A percentile compares a stretch with the other conserved stretches of the same genome.
Evolutionary conservation across 2,113 vertebrate species (phyloP).

Genomic region (Pterocles gutturalis): DNA sequence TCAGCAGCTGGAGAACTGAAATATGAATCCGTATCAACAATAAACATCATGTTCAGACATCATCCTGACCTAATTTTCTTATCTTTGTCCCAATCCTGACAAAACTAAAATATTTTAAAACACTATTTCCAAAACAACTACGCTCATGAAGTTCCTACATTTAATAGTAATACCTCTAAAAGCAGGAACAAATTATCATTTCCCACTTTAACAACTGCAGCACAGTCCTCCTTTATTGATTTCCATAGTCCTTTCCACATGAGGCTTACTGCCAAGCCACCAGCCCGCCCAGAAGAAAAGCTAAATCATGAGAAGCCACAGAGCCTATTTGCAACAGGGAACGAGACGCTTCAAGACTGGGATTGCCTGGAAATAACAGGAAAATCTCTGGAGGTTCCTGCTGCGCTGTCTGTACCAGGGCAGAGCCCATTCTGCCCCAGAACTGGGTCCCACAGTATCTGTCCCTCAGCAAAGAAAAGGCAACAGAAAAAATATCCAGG

Average conservation of each 20-base stretch:
- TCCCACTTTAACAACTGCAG: background rate
- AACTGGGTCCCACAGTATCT: background rate
- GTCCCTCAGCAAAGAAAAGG: background rate
- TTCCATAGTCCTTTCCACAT: background rate
- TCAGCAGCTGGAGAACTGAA: background rate
- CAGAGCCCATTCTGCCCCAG: background rate
- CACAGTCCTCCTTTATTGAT: background rate
- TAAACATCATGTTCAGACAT: background rate
- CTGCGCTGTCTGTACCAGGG: rapidly evolving
- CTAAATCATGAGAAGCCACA: background rate
- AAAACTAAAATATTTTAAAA: background rate
- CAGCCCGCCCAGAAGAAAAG: background rate
- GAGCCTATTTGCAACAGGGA: background rate
- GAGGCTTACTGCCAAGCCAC: background rate
- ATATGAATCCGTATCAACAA: background rate
- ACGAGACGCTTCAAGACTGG: rapidly evolving
- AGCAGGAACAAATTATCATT: background rate
- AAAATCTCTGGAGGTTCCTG: background rate
- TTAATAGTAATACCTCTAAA: background rate
- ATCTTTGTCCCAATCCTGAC: background rate
- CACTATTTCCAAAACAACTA: background rate
- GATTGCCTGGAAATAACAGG: background rate
- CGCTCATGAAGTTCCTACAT: background rate
- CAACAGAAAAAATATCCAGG: background rate
- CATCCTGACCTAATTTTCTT: background rate